Base-by-base conservation (phyloP, 2,888 invertebrate genomes). In the Axea sp. region DNA sequence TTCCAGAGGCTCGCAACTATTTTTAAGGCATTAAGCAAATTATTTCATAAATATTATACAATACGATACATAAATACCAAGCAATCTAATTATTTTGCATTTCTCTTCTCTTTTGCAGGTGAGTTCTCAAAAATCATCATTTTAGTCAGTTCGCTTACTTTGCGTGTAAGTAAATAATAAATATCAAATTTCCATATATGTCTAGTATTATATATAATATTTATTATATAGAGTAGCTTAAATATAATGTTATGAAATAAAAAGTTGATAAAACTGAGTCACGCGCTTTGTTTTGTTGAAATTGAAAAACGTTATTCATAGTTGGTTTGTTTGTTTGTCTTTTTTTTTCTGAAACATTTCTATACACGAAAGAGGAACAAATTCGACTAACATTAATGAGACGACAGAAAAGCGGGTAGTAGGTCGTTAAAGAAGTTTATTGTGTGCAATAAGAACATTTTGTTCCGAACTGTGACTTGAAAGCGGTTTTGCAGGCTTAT, bases 371-470 rank as follows among this genome's bases (percentile, higher is more conserved):
- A 59, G 39, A 53, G 41, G 17, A 57, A 60, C 49, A 31, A 74
- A 74, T 65, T 74, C 74, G 73, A 64, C 75, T 75, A 75, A 71
- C 71, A 51, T 59, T 73, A 75, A 74, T 69, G 75, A 77, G 45
- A 47, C 65, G 62, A 62, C 31, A 39, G 67, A 57, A 69, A 71
- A 55, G 53, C 64, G 60, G 35, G 53, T 22, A 37, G 53, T 22
- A 37, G 69, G 69, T 71, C 76, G 62, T 76, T 76, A 67, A 60
- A 73, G 71, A 76, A 71, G 71, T 76, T 76, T 76, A 73, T 68
- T 55, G 68, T 69, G 69, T 69, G 57, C 51, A 45, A 62, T 67
- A 71, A 65, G 72, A 73, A 62, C 65, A 41, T 60, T 76, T 73
- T 71, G 73, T 73, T 73, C 59, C 62, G 51, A 62, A 45, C 47